A percentile compares a stretch with the other conserved stretches of the same genome.
Conservation (phyloP, 2,888 invertebrate genomes). For the Melanchra persicariae region DNA sequence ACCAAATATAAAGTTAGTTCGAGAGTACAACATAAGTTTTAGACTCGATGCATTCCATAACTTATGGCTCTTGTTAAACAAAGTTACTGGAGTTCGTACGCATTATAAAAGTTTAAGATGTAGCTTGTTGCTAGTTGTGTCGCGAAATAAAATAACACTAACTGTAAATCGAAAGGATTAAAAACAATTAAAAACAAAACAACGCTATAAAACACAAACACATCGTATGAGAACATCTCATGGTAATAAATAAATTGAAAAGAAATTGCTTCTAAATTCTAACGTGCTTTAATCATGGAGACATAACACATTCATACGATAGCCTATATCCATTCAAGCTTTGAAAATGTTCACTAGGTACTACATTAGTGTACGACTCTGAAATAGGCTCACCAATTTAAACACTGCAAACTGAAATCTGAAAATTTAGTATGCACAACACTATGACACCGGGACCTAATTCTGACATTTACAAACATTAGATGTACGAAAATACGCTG, state of each 20-base stretch:
- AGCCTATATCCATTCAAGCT: conserved; percentile 26
- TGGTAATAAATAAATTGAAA: not conserved
- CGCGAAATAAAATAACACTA: conserved; percentile 5
- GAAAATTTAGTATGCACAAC: conserved; percentile 21
- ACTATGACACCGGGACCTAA: conserved; percentile 33
- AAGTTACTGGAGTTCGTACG: conserved; percentile 29
- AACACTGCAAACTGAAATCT: conserved; percentile 17
- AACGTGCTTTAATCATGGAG: not conserved
- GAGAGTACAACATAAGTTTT: conserved; percentile 45
- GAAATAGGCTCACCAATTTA: conserved; percentile 30
- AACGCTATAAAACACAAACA: not conserved
- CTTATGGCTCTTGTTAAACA: conserved; percentile 40
- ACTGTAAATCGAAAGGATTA: not conserved
- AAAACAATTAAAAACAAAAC: not conserved
- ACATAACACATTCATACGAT: not conserved
- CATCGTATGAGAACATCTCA: not conserved
- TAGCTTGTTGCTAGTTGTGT: conserved; percentile 11
- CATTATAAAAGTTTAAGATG: conserved; percentile 33
- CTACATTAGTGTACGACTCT: conserved; percentile 3
- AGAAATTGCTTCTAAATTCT: not conserved
- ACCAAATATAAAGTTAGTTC: conserved; percentile 30
- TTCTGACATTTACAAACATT: conserved; percentile 42
- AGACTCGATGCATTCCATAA: conserved; percentile 51
- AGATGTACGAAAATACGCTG: conserved; percentile 50
- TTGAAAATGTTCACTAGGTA: conserved; percentile 23